phyloP scores from a whole-genome alignment of 1,140 invertebrate species.

The Trichonephila clavipes region DNA sequence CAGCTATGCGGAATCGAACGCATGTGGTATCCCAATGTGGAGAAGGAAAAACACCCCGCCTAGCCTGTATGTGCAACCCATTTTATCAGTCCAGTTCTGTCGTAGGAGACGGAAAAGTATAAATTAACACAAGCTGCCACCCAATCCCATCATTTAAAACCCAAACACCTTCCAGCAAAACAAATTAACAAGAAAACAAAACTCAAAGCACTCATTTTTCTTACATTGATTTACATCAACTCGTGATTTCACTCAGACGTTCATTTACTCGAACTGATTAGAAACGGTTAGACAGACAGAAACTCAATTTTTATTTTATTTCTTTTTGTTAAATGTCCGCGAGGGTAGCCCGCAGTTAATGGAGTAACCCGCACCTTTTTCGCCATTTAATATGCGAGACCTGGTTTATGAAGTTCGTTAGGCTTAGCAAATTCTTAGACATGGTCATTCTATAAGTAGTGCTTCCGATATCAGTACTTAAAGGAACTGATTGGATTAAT shows the following conservation, averaged over 20 bases:
- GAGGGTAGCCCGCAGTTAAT: neutral
- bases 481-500: neutral
- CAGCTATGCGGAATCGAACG: neutral
- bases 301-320: slow-evolving; percentile 16
- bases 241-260: slow-evolving; percentile 42
- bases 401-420: slow-evolving; percentile 26
- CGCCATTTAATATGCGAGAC: slow-evolving; percentile 62
- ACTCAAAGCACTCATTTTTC: slow-evolving; percentile 3
- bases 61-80: neutral
- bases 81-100: slow-evolving; percentile 55
- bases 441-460: neutral
- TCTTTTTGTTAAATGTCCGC: slow-evolving; percentile 16
- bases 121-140: slow-evolving; percentile 45
- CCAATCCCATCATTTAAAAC: slow-evolving; percentile 34
- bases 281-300: slow-evolving; percentile 44
- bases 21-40: neutral
- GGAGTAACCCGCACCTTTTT: slow-evolving; percentile 60
- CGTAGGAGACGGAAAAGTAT: neutral
- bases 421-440: neutral
- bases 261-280: slow-evolving; percentile 49
- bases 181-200: slow-evolving; percentile 24
- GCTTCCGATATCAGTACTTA: neutral
- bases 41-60: slow-evolving; percentile 14
- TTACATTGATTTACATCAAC: slow-evolving; percentile 41
- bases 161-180: slow-evolving; percentile 32